Conservation (phyloP, 2,113 vertebrate genomes). For the Agelaius tricolor region DNA sequence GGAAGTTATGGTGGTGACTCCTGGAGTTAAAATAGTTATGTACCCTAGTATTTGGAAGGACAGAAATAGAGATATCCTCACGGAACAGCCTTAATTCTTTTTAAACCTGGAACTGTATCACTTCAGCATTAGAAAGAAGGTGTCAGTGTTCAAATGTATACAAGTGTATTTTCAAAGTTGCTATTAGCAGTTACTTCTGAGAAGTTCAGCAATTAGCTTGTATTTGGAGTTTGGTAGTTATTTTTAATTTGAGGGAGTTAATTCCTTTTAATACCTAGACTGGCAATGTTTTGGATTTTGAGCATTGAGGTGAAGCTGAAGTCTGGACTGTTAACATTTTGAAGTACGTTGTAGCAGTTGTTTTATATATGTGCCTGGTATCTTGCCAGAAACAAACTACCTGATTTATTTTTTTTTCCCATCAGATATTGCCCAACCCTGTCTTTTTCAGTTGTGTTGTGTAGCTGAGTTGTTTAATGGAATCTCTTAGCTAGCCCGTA, state of each 20-base stretch:
- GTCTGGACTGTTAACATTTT: not conserved
- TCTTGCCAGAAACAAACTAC: not conserved
- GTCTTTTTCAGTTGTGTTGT: slow-evolving; percentile 18
- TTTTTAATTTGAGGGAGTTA: not conserved
- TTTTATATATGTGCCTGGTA: not conserved
- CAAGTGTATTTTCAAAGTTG: not conserved
- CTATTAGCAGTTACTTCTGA: not conserved
- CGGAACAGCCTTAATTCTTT: not conserved
- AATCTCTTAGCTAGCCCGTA: slow-evolving; percentile 13
- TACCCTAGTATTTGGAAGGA: not conserved
- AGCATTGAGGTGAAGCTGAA: not conserved
- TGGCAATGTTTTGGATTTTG: not conserved
- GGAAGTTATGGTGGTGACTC: not conserved
- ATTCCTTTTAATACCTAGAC: not conserved
- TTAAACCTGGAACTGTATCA: not conserved
- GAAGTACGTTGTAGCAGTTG: not conserved
- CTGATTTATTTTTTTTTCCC: not conserved
- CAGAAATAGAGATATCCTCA: not conserved
- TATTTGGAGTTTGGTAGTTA: not conserved
- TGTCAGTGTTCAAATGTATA: not conserved
- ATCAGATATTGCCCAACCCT: not conserved
- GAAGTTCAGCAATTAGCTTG: not conserved
- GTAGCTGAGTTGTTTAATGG: slow-evolving; percentile 41
- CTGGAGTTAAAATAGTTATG: not conserved
- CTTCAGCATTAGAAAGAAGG: not conserved